Conservation (phyloP, 2,797 vertebrate genomes). For the Halcyon leucocephala region DNA sequence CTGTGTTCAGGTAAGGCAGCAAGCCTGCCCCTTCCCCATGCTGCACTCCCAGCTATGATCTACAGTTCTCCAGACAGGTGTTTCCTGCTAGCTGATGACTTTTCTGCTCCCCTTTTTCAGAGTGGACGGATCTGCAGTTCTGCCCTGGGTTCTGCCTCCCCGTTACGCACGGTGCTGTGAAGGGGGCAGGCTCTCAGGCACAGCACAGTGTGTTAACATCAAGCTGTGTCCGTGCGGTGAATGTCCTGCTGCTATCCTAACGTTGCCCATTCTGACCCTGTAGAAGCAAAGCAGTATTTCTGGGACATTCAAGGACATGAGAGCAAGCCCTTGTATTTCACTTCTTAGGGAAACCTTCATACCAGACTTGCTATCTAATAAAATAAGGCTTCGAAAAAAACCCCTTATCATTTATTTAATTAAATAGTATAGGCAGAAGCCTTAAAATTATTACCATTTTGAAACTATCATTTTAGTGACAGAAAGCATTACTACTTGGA, state of each 20-base stretch:
- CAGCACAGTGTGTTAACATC: background rate
- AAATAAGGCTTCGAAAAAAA: slow-evolving; percentile 1
- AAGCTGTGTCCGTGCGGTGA: background rate
- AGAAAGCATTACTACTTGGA: background rate
- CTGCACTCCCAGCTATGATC: background rate
- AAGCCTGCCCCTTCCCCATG: background rate
- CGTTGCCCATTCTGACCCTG: fast-evolving
- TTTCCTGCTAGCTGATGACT: background rate
- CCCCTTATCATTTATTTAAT: slow-evolving; percentile 17
- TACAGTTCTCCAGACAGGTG: background rate
- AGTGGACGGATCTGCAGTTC: background rate
- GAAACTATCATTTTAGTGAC: background rate
- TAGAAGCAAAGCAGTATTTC: fast-evolving
- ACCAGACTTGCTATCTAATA: slow-evolving; percentile 6
- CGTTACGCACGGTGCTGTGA: fast-evolving
- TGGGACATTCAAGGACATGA: background rate
- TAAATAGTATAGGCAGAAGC: background rate
- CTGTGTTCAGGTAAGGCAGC: background rate
- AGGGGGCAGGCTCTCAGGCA: background rate
- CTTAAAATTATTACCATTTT: slow-evolving; percentile 15
- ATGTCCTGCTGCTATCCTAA: background rate
- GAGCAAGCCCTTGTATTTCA: background rate
- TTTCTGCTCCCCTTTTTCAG: background rate
- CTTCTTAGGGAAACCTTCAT: background rate
- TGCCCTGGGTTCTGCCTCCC: fast-evolving